Percentiles rank a stretch among this genome's conserved stretches.
Conservation (phyloP, 2,888 invertebrate genomes). For the Hybos culiciformis region DNA sequence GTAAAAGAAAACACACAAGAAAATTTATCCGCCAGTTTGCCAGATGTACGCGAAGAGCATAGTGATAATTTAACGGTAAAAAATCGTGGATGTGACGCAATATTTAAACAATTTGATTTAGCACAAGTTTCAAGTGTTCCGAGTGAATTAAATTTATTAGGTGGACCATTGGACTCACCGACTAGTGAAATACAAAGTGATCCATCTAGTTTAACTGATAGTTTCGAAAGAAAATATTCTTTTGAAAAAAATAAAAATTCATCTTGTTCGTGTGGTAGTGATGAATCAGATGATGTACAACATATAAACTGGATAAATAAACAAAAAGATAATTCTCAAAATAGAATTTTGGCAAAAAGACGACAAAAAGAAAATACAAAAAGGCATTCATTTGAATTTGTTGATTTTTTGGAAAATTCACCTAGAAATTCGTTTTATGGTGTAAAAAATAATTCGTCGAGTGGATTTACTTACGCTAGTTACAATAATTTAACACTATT, state of each 20-base stretch:
- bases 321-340: constrained; percentile 17
- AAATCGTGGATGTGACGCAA: background rate
- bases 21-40: constrained; percentile 27
- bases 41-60: constrained; percentile 30
- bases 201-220: no score
- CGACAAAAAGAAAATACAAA: background rate
- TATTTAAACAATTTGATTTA: constrained; percentile 10
- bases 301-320: constrained; percentile 10
- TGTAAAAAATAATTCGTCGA: constrained; percentile 28
- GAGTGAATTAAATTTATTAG: constrained; percentile 50
- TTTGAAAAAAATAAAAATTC: no score
- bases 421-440: background rate
- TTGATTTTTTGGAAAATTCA: background rate
- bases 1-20: no score
- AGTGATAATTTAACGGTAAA: constrained; percentile 6
- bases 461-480: no score
- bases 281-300: no score
- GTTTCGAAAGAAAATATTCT: no score
- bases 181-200: no score
- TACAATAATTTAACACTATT: constrained; percentile 48
- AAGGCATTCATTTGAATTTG: background rate
- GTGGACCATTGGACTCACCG: constrained; percentile 21
- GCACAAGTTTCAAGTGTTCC: constrained; percentile 43
- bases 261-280: no score
- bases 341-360: constrained; percentile 6